These are phyloP conservation scores for Myocastor coypus DNA, from an alignment of 2,113 vertebrate genomes.

Conservation along the genomic window DNA sequence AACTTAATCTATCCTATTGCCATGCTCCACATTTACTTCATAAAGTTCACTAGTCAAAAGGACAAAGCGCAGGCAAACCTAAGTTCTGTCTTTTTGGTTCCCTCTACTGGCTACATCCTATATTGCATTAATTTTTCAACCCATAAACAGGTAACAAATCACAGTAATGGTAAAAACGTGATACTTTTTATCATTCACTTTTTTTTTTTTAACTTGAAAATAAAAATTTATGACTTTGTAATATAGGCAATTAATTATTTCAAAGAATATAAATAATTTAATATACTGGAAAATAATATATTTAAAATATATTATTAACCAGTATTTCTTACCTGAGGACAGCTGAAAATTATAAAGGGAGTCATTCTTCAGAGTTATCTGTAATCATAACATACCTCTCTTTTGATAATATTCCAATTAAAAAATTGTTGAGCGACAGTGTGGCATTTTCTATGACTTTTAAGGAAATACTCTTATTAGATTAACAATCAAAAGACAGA, in stretches of 20 bases:
- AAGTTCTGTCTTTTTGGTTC: slow-evolving; percentile 77
- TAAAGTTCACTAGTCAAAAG: not conserved
- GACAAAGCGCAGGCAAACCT: not conserved
- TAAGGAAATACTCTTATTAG: not conserved
- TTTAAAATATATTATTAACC: not conserved
- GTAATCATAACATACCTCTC: not conserved
- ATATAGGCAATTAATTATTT: not conserved
- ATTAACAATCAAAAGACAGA: slow-evolving; percentile 38
- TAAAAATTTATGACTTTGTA: not conserved
- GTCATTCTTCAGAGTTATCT: slow-evolving; percentile 3
- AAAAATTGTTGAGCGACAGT: not conserved
- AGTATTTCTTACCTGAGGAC: slow-evolving; percentile 18
- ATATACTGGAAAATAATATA: not conserved
- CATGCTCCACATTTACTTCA: not conserved
- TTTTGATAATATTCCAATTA: slow-evolving; percentile 16
- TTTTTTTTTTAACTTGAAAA: slow-evolving; percentile 32
- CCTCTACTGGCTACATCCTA: slow-evolving; percentile 82
- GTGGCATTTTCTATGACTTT: not conserved
- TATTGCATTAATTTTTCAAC: slow-evolving; percentile 58
- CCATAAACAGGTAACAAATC: not conserved
- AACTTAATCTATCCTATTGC: not conserved
- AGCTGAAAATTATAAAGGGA: not conserved
- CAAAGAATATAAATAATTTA: slow-evolving; percentile 42
- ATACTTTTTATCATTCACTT: slow-evolving; percentile 33
- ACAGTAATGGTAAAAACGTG: not conserved